phyloP scores from a whole-genome alignment of 2,113 vertebrate species.

The Perognathus longimembris region DNA sequence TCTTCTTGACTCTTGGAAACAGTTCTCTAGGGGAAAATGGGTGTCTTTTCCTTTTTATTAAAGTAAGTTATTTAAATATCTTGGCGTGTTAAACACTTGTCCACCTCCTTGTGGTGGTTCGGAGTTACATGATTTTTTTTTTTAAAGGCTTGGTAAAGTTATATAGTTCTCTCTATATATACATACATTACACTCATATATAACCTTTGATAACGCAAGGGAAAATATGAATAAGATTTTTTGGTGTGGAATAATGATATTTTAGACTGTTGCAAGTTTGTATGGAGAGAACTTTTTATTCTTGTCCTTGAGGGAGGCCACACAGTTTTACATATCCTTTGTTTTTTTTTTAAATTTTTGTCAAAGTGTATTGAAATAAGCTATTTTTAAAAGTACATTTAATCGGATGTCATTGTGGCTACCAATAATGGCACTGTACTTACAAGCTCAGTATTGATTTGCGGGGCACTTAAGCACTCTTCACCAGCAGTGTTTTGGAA shows the following conservation, averaged over 20 bases:
- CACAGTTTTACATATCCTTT: slow-evolving; percentile 20
- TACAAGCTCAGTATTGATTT: slow-evolving; percentile 76
- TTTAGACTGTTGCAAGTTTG: slow-evolving; percentile 27
- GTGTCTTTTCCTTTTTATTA: slow-evolving; percentile 19
- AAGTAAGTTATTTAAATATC: slow-evolving; percentile 56
- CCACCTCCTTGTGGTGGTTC: background rate
- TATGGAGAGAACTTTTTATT: background rate
- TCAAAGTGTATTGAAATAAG: slow-evolving; percentile 46
- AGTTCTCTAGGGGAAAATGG: slow-evolving; percentile 8
- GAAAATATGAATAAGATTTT: background rate
- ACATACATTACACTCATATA: background rate
- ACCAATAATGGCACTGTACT: slow-evolving; percentile 75
- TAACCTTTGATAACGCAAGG: slow-evolving; percentile 8
- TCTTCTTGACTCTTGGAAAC: background rate
- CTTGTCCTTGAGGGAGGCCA: slow-evolving; percentile 70
- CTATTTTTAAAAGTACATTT: slow-evolving; percentile 79
- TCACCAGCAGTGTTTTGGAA: slow-evolving; percentile 44
- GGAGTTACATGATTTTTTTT: background rate
- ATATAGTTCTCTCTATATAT: background rate
- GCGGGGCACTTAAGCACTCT: slow-evolving; percentile 71
- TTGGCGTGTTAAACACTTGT: background rate
- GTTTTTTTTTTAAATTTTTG: background rate
- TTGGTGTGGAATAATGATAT: background rate
- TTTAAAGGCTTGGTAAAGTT: background rate
- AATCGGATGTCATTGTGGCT: slow-evolving; percentile 73